A percentile compares a stretch with the other conserved stretches of the same genome.
These are phyloP conservation scores for Sciurus vulgaris DNA, from an alignment of 2,797 vertebrate genomes.

Conservation along the genomic window DNA sequence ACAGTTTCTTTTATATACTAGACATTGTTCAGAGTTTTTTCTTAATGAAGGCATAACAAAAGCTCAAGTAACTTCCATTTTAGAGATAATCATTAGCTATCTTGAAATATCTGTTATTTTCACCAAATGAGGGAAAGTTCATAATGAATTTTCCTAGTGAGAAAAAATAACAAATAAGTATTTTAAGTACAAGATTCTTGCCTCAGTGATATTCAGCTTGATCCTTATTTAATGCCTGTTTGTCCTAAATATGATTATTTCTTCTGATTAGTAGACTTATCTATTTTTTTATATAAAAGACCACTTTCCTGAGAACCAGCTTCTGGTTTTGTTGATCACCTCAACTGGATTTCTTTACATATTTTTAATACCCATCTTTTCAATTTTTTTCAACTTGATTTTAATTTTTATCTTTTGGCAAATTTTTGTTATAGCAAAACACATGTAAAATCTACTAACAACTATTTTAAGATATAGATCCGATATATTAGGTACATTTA, in stretches of 20 bases:
- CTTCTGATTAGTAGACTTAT: neutral
- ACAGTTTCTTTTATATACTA: neutral
- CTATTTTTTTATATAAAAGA: neutral
- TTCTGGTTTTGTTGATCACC: neutral
- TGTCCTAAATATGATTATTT: neutral
- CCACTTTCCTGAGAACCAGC: neutral
- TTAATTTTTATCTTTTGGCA: neutral
- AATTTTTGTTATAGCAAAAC: neutral
- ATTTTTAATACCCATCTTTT: neutral
- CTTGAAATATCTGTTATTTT: slow-evolving; percentile 8
- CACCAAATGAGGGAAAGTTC: neutral
- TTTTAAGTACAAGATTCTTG: neutral
- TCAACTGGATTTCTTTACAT: neutral
- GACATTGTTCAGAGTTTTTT: neutral
- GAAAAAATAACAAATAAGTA: neutral
- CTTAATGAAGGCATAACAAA: neutral
- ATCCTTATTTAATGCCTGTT: neutral
- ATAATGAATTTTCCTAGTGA: neutral
- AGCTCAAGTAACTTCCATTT: neutral
- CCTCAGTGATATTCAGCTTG: neutral
- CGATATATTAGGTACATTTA: neutral
- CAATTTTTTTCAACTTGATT: neutral
- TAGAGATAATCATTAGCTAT: neutral
- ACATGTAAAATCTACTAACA: neutral
- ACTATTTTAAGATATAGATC: neutral